Base-by-base conservation (phyloP, 2,888 invertebrate genomes). In the Hipparchia sbordonii region DNA sequence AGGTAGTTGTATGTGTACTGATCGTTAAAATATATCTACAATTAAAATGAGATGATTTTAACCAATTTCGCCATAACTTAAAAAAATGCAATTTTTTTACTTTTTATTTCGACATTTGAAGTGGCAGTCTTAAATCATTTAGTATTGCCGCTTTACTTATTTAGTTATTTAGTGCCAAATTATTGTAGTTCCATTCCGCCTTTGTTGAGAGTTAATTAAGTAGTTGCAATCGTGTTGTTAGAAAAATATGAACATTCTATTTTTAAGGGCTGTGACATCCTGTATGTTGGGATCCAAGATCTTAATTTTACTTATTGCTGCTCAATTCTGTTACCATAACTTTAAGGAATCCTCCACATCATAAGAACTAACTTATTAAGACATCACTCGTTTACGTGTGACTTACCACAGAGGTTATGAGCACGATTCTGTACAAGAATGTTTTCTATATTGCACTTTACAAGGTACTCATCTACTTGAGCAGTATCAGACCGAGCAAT, bases 241-340 rank as follows among this genome's bases (percentile, higher is more conserved):
- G 9, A 62, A 51, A 12, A 39, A 67, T 76, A 73, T 62, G 71
- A 52, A 62, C 78, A 82, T 83, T 82, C 80, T 79, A 83, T 87
- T 80, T 88, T 82, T 89, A 81, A 89, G 85, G 92, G 93, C 93
- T 93, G 93, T 93, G 93, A 93, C 86, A 91, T 89, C 84, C 82
- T 91, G 83, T 86, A 83, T 84, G 82, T 83, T 86, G 82, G 83
- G 87, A 89, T 87, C 88, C 82, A 84, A 86, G 88, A 89, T 89
- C 85, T 84, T 84, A 83, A 72, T 82, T 85, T 82, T 79, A 72
- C 80, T 84, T 79, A 73, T 80, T 70, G 76, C 78, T 74, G 74
- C 78, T 78, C 78, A 79, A 77, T 57, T 66, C 51, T 45, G 39
- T 45, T 54, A 67, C 60, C n/a, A 52, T 70, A 12, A 33, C 46